Percentiles rank a stretch among this genome's conserved stretches.
Conservation (phyloP, 92 coral and sea anemone species). For the Epizoanthus stellaris region DNA sequence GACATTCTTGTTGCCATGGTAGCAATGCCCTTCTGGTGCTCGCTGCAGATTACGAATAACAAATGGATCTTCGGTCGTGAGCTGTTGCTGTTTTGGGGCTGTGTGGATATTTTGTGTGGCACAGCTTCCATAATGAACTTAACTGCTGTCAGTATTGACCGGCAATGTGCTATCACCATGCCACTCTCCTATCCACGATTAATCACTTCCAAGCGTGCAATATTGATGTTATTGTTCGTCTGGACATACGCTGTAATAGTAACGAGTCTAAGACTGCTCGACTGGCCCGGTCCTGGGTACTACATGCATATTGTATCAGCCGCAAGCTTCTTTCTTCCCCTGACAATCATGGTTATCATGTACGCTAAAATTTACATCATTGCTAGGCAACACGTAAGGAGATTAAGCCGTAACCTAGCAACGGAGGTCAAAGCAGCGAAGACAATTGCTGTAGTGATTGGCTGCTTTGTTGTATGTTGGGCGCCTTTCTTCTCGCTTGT, state of each 20-base stretch:
- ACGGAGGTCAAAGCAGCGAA: constrained; percentile 87
- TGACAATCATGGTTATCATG: constrained; percentile 79
- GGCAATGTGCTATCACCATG: constrained; percentile 82
- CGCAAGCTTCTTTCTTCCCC: constrained; percentile 78
- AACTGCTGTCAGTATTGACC: constrained; percentile 86
- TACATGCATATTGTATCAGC: constrained; percentile 68
- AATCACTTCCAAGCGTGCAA: constrained; percentile 70
- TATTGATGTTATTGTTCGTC: constrained; percentile 64
- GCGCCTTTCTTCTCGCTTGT: constrained; percentile 80
- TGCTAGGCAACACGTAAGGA: constrained; percentile 80
- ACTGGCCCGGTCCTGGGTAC: constrained; percentile 59
- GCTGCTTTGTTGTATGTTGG: constrained; percentile 82
- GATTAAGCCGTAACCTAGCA: constrained; percentile 62
- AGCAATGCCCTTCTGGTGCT: constrained; percentile 95
- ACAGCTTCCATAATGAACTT: constrained; percentile 88
- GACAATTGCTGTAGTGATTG: constrained; percentile 85
- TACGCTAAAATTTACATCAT: constrained; percentile 75
- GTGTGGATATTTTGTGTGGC: constrained; percentile 87
- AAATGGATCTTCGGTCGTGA: constrained; percentile 67
- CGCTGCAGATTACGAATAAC: constrained; percentile 70
- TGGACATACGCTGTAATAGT: constrained; percentile 75
- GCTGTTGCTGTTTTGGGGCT: constrained; percentile 71
- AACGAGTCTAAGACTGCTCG: constrained; percentile 64
- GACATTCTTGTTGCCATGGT: constrained; percentile 83
- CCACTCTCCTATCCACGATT: constrained; percentile 75